Percentiles rank a stretch among this genome's conserved stretches.
Conservation (phyloP, 2,797 vertebrate species). For the Halcyon badia region DNA sequence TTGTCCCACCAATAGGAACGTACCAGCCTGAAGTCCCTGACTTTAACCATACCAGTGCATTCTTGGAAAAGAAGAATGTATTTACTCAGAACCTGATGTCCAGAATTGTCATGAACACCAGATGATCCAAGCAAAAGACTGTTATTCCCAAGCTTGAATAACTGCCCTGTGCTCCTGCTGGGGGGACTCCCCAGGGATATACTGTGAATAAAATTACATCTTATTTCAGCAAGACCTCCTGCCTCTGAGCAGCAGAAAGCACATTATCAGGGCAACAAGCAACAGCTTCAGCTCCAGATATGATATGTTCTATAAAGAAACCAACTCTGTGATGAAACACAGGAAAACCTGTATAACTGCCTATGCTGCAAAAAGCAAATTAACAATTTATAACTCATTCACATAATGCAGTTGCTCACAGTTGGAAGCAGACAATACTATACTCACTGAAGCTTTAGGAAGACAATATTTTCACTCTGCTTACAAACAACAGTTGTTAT, state of each 20-base stretch:
- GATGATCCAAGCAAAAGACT: not conserved
- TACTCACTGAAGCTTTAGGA: not conserved
- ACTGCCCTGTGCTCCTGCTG: not conserved
- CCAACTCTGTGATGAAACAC: not conserved
- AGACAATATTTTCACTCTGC: not conserved
- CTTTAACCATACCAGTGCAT: fast-evolving
- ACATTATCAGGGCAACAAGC: not conserved
- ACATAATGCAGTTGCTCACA: not conserved
- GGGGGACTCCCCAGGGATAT: not conserved
- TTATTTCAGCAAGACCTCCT: not conserved
- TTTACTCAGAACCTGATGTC: not conserved
- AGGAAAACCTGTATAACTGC: conserved; percentile 47
- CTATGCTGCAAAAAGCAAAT: not conserved
- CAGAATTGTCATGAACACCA: not conserved
- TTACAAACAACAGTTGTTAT: not conserved
- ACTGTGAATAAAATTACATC: not conserved
- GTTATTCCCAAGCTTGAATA: not conserved
- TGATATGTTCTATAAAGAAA: not conserved
- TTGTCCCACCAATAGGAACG: not conserved
- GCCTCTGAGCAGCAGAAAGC: not conserved
- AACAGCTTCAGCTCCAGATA: not conserved
- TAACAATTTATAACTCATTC: conserved; percentile 16
- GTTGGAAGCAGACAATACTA: not conserved
- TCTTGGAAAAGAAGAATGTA: not conserved
- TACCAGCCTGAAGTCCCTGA: not conserved